Conservation (phyloP, 2,113 vertebrate species). For the Tragelaphus strepsiceros region DNA sequence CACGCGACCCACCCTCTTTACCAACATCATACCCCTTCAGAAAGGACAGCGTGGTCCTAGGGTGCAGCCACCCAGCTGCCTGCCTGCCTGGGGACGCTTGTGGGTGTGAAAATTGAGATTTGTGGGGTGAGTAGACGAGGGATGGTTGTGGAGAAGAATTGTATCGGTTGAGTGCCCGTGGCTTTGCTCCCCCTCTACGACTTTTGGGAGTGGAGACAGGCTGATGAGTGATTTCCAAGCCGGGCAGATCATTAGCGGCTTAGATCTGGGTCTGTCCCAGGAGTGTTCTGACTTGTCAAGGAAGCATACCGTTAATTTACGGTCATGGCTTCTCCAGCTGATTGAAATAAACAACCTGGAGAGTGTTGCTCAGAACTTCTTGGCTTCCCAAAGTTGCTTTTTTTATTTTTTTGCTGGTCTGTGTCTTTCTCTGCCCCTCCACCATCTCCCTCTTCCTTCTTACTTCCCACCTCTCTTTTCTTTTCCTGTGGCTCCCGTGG, state of each 20-base stretch:
- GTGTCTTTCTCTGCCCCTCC: neutral
- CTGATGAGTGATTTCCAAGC: neutral
- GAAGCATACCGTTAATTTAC: neutral
- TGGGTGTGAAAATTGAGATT: neutral
- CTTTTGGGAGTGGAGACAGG: neutral
- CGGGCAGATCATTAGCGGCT: neutral
- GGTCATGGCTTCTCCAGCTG: neutral
- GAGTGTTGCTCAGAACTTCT: neutral
- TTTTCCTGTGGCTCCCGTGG: neutral
- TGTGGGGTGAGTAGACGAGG: neutral
- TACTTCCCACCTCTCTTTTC: neutral
- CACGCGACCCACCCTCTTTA: neutral
- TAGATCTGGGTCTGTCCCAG: neutral
- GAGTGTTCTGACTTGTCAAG: neutral
- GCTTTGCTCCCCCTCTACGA: neutral
- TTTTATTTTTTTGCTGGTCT: neutral
- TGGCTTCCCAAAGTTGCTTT: neutral
- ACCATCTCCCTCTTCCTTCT: neutral
- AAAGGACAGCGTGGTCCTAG: fast-evolving
- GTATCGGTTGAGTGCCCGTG: fast-evolving
- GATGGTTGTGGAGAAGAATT: neutral
- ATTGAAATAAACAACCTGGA: neutral
- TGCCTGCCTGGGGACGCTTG: neutral
- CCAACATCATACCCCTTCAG: fast-evolving
- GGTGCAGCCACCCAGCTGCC: neutral